These are phyloP conservation scores for Oenanthe oenanthe DNA, from an alignment of 2,113 vertebrate species.

Conservation along the genomic window DNA sequence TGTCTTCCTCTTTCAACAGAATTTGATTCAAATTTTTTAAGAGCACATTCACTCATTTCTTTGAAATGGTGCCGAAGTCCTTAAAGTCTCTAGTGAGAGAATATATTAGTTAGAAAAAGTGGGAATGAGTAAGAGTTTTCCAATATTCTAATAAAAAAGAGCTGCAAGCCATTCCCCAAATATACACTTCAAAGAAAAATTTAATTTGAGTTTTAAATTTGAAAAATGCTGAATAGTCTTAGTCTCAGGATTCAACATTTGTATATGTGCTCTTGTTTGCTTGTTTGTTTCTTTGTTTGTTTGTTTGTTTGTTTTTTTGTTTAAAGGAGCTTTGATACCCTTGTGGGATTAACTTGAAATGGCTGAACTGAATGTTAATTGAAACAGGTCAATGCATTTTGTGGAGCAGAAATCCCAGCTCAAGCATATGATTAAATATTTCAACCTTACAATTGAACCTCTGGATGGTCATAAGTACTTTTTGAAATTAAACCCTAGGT, in stretches of 20 bases:
- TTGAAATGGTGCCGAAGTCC: background rate
- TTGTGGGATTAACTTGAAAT: background rate
- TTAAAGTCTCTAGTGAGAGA: background rate
- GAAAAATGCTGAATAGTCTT: background rate
- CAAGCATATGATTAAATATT: background rate
- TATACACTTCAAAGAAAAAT: background rate
- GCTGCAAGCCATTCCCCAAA: background rate
- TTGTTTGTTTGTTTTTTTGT: background rate
- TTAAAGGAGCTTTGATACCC: background rate
- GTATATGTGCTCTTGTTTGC: background rate
- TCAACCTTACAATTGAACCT: background rate
- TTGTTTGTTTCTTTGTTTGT: background rate
- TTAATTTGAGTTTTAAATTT: background rate
- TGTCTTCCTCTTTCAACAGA: background rate
- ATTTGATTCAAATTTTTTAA: slow-evolving; percentile 5
- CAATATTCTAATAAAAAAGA: background rate
- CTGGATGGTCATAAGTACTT: background rate
- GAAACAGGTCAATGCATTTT: background rate
- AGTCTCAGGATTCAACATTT: background rate
- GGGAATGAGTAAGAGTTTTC: background rate
- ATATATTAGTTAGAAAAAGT: background rate
- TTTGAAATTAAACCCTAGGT: background rate
- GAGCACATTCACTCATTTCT: background rate
- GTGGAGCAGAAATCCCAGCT: background rate
- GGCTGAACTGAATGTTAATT: background rate